Conservation (phyloP, 1,140 invertebrate genomes). For the Nebria ingens region DNA sequence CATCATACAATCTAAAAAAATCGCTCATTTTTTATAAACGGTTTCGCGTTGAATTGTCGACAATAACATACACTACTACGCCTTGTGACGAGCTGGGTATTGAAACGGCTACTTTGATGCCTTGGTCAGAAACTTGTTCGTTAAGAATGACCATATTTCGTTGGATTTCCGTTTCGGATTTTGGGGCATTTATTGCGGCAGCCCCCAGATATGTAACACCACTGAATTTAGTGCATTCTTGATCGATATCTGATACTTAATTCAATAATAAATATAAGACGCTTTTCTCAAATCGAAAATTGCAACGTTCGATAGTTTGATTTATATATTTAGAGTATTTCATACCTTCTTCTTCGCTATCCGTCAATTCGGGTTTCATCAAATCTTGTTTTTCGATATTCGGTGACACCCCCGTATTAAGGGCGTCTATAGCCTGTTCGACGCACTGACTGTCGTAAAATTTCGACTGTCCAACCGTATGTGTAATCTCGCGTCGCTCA, state of each 20-base stretch:
- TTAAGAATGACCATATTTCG: constrained; percentile 87
- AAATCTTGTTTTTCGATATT: constrained; percentile 61
- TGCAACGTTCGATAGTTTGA: too few relatives aligned
- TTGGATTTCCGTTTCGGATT: constrained; percentile 91
- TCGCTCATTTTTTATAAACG: constrained; percentile 12
- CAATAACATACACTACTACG: constrained; percentile 64
- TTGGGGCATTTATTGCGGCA: constrained; percentile 83
- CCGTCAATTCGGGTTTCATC: constrained; percentile 56
- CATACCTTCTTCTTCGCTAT: constrained; percentile 57
- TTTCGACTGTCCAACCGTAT: constrained; percentile 32
- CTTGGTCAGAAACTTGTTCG: constrained; percentile 59
- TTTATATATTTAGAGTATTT: constrained; percentile 12
- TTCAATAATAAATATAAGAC: constrained; percentile 15
- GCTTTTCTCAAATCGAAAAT: background rate
- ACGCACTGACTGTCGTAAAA: constrained; percentile 36
- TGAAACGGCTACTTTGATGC: constrained; percentile 80
- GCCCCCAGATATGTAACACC: constrained; percentile 91
- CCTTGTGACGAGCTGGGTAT: constrained; percentile 84
- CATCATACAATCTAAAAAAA: constrained; percentile 70
- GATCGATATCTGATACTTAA: constrained; percentile 63
- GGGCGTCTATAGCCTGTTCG: constrained; percentile 30
- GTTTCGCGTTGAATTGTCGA: background rate
- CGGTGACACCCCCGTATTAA: constrained; percentile 32
- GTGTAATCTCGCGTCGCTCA: background rate
- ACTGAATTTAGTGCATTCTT: constrained; percentile 85